Evolutionary conservation across 2,888 invertebrate species (phyloP), one percentile per base, ranked within the genome.

Genomic region (Syrphus vitripennis): DNA sequence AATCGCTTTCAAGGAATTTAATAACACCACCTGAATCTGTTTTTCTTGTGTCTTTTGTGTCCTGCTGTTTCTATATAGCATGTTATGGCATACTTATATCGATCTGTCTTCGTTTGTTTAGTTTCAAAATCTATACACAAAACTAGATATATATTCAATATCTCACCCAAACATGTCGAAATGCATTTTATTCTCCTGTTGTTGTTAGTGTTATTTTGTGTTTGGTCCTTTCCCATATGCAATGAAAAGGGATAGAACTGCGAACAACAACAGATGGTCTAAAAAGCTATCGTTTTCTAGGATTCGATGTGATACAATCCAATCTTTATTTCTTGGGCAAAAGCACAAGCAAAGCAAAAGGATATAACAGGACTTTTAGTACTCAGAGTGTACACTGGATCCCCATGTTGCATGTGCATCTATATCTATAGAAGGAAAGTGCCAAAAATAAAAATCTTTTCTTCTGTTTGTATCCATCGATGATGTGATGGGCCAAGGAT

Each of bases 1-100:
- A 80, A 76, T 76, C 65, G 70, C 70, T 75, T 59, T 65, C 70
- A 65, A 69, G 40, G 75, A 84, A 84, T 84, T 76, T 76, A 80
- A 84, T 84, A 84, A 71, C 80, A 84, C 83, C 80, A 84, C 83
- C 83, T 80, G 80, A 65, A 84, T 65, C 75, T 55, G 74, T 72
- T 53, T 50, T 71, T 21, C 61, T 29, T 45, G 45, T 63, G 55
- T 40, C 55, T 63, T 29, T 24, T 59, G 31, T 67, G 24, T 40
- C 7, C 40, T 59, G 16, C 29, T 29, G 1, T 5, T 24, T 7
- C 53, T 53, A n/a, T 53, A 16, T 6, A n/a, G 26, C 12, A 34
- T 19, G 19, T 16, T 55, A 1, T 34, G 34, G 31, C 57, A 40
- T 19, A 31, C 14, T 24, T 19, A 29, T 42, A 53, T 50, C 34